These are phyloP conservation scores for Cheilosia vulpina DNA, from an alignment of 2,888 invertebrate species.

Conservation along the genomic window DNA sequence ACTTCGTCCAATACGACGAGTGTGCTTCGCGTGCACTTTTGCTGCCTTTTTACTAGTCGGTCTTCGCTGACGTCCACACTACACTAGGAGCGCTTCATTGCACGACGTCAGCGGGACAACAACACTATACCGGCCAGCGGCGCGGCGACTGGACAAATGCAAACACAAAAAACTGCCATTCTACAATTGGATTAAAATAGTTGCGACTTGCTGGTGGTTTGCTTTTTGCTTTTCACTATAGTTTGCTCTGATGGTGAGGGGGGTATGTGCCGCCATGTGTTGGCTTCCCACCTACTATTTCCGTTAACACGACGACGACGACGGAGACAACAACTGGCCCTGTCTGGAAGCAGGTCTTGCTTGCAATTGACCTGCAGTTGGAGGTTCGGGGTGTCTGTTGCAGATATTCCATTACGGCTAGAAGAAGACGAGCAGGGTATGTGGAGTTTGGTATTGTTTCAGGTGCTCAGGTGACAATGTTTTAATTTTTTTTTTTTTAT, in stretches of 20 bases:
- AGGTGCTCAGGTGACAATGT: constrained; percentile 59
- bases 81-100: constrained; percentile 53
- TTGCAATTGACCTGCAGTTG: constrained; percentile 74
- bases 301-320: constrained; percentile 41
- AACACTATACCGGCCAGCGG: constrained; percentile 27
- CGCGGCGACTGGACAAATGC: constrained; percentile 42
- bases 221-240: constrained; percentile 61
- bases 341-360: constrained; percentile 72
- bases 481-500: background rate
- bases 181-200: constrained; percentile 75
- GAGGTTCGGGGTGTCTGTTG: constrained; percentile 52
- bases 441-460: constrained; percentile 48
- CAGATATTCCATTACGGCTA: constrained; percentile 56
- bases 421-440: constrained; percentile 12
- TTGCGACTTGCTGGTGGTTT: constrained; percentile 61
- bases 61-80: constrained; percentile 69
- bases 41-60: constrained; percentile 49
- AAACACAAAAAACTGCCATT: constrained; percentile 70
- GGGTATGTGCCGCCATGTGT: constrained; percentile 64
- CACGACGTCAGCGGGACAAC: constrained; percentile 63
- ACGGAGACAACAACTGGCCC: constrained; percentile 30
- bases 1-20: constrained; percentile 48
- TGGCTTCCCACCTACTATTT: constrained; percentile 74
- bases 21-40: constrained; percentile 69
- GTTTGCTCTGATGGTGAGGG: constrained; percentile 25